A percentile compares a stretch with the other conserved stretches of the same genome.
Evolutionary conservation across 2,113 vertebrate genomes (phyloP).

Genomic region (Myrmecophaga tridactyla): DNA sequence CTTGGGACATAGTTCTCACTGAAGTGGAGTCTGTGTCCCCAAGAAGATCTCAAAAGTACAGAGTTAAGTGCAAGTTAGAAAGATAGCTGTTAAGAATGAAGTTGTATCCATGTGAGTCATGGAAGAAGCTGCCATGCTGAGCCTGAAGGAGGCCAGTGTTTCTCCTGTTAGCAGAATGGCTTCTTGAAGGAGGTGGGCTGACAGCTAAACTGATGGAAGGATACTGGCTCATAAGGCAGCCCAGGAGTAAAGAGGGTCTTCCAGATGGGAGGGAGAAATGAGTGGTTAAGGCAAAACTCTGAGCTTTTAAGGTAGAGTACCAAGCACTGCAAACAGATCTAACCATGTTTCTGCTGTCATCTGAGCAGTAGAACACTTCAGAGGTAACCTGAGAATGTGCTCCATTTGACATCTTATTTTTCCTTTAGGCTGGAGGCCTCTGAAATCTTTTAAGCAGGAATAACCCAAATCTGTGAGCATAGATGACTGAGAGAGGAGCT

Average conservation of each 20-base stretch:
- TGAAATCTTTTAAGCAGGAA: not conserved
- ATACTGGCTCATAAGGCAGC: not conserved
- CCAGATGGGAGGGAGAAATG: not conserved
- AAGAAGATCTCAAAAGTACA: not conserved
- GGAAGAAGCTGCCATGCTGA: not conserved
- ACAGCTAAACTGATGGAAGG: not conserved
- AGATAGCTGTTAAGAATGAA: not conserved
- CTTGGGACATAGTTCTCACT: not conserved
- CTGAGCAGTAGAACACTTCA: not conserved
- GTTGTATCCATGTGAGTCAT: not conserved
- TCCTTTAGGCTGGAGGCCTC: not conserved
- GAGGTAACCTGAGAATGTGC: not conserved
- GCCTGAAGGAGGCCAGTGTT: not conserved
- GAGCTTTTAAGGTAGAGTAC: not conserved
- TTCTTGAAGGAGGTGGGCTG: not conserved
- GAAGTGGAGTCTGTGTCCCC: not conserved
- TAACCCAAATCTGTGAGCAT: not conserved
- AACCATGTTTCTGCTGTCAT: not conserved
- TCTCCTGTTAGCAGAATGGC: not conserved
- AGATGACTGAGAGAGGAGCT: not conserved
- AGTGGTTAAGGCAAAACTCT: not conserved
- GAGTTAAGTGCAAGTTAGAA: not conserved
- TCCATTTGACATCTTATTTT: not conserved
- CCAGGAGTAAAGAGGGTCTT: not conserved
- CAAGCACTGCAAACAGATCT: not conserved